Conservation (phyloP, 2,888 invertebrate genomes). For the Lepidonotus clava region DNA sequence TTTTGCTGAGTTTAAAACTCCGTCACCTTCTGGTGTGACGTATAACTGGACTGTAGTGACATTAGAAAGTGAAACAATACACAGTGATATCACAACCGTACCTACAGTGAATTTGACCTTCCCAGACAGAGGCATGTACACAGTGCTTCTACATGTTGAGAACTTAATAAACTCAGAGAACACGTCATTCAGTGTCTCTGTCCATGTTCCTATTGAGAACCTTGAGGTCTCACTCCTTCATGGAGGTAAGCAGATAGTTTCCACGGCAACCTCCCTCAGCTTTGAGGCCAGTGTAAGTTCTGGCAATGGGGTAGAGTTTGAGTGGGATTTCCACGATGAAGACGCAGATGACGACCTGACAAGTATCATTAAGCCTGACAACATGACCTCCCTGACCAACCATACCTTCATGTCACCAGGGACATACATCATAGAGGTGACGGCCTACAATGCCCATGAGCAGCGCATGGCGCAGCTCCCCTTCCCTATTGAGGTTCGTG, state of each 20-base stretch:
- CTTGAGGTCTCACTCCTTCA: not conserved
- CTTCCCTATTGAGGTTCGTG: not conserved
- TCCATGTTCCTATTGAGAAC: not conserved
- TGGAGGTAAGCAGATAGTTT: not conserved
- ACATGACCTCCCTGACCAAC: not conserved
- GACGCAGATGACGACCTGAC: not conserved
- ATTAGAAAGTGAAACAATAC: too few species aligned
- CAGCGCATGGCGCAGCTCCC: not conserved
- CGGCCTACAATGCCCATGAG: not conserved
- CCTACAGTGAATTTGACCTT: too few species aligned
- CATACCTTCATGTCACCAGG: not conserved
- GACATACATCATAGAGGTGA: not conserved
- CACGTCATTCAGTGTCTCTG: not conserved
- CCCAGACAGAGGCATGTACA: not conserved
- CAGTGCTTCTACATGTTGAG: not conserved
- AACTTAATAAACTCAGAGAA: constrained; percentile 4
- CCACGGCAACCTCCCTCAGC: not conserved
- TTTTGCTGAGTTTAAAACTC: not conserved
- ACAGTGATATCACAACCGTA: too few species aligned
- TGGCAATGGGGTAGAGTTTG: not conserved
- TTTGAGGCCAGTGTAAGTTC: not conserved
- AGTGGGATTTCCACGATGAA: constrained; percentile 18
- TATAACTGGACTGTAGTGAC: not conserved
- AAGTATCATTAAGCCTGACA: not conserved
- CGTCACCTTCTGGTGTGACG: not conserved